Conservation (phyloP, 2,113 vertebrate species). For the Leucopternis melanops region DNA sequence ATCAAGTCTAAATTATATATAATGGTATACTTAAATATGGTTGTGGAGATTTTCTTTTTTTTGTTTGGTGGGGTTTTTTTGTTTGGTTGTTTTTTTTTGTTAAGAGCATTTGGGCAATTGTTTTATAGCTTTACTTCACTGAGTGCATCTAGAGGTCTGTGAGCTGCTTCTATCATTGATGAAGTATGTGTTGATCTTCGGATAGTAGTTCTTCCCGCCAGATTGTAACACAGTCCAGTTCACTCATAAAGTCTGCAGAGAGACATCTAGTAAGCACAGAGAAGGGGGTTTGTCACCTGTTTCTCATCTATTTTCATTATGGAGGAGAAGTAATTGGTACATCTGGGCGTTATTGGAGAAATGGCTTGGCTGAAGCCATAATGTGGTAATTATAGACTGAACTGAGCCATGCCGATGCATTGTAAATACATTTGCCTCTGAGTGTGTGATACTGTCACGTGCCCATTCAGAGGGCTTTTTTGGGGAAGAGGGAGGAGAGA, state of each 20-base stretch:
- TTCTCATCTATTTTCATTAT: slow-evolving; percentile 35
- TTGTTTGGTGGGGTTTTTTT: not conserved
- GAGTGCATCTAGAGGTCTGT: not conserved
- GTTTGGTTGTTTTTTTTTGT: not conserved
- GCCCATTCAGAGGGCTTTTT: not conserved
- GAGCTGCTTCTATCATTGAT: not conserved
- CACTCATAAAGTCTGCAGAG: not conserved
- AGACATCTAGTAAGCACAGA: not conserved
- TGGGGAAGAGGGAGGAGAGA: not conserved
- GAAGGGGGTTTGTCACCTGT: slow-evolving; percentile 25
- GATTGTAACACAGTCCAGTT: not conserved
- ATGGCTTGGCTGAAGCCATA: slow-evolving; percentile 35
- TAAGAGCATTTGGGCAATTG: not conserved
- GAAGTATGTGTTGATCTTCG: not conserved
- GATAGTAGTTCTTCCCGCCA: not conserved
- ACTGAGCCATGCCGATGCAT: not conserved
- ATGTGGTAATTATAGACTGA: slow-evolving; percentile 50
- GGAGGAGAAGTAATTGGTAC: slow-evolving; percentile 46
- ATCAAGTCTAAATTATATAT: not conserved
- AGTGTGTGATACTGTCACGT: not conserved
- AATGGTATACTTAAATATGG: not conserved
- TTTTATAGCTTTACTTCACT: not conserved
- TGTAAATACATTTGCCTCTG: slow-evolving; percentile 17
- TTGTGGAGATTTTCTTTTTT: not conserved
- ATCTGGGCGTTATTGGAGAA: slow-evolving; percentile 44